Base-by-base conservation (phyloP, 2,797 vertebrate genomes). In the Ceryle rudis region DNA sequence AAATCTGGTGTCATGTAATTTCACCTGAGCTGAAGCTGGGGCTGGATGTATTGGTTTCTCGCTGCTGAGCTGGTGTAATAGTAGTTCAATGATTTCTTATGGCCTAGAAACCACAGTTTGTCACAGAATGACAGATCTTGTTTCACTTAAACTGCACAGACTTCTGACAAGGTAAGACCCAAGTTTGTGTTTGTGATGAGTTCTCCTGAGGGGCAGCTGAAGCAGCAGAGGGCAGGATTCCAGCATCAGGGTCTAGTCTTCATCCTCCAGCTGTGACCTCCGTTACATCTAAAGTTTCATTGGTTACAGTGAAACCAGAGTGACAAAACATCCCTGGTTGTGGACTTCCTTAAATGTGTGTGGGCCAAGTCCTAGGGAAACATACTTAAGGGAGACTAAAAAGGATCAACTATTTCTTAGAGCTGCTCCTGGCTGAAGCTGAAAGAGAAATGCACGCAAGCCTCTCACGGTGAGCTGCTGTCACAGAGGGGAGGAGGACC, bases 11-110 rank as follows among this genome's bases (percentile, higher is more conserved):
- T 26, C 14, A 9, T 5, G 13, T 8, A 44, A 17, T 33, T 86
- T 55, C 9, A 5, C 14, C 60, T 73, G n/a, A 78, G 37, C 39
- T 66, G 20, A 55, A 35, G 16, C n/a, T 58, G 57, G 35, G 23
- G 3, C 16, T 80, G 21, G 8, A 4, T 49, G 7, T 39, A 11
- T 15, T 0, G 0, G 2, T 51, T 89, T 73, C 20, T 39, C 11
- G 21, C 20, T 0, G 2, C 6, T 33, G n/a, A 81, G 31, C 23
- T 66, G 35, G 8, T 62, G 20, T 77, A 23, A 58, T 28, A 37
- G 6, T 20, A 42, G 2, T 82, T 75, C 39, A 54, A 1, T 42
- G 8, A 29, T 37, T 66, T 75, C 29, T 69, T 65, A 33, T 14
- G 23, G 22, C 14, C 29, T 54, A 35, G 23, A 77, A 75, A 35